Percentiles rank a stretch among this genome's conserved stretches.
Evolutionary conservation across 2,113 vertebrate genomes (phyloP).

Genomic region (Ailuropoda melanoleuca): DNA sequence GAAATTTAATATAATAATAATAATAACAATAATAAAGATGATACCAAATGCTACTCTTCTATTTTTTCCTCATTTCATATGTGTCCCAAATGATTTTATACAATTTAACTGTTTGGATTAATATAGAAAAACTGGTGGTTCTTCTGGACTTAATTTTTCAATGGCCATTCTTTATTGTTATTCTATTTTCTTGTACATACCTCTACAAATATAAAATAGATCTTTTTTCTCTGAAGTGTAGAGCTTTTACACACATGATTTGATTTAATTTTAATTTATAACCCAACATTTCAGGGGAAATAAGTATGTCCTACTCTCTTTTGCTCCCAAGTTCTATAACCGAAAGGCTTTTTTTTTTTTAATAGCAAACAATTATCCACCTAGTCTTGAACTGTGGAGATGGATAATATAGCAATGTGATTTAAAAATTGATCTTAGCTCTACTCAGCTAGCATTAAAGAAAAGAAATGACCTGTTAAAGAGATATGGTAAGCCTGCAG

Average conservation of each 20-base stretch:
- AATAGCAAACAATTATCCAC: slow-evolving; percentile 73
- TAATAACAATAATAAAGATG: neutral
- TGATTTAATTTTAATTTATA: slow-evolving; percentile 59
- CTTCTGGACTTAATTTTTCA: neutral
- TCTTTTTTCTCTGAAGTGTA: slow-evolving; percentile 2
- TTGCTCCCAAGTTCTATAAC: slow-evolving; percentile 36
- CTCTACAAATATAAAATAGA: neutral
- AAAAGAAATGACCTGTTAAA: slow-evolving; percentile 80
- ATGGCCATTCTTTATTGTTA: neutral
- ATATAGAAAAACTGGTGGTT: slow-evolving; percentile 9
- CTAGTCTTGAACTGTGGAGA: slow-evolving; percentile 68
- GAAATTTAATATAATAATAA: neutral
- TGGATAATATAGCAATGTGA: slow-evolving; percentile 77
- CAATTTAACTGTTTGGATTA: neutral
- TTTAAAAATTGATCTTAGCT: slow-evolving; percentile 81
- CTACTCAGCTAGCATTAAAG: slow-evolving; percentile 77
- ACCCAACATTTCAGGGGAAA: neutral
- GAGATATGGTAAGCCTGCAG: slow-evolving; percentile 68
- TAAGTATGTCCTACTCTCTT: neutral
- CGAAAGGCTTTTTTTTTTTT: slow-evolving; percentile 24
- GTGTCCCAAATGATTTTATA: neutral
- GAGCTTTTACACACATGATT: neutral
- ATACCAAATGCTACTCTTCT: neutral
- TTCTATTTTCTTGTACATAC: neutral
- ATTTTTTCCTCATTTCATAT: slow-evolving; percentile 53